Base-by-base conservation (phyloP, 2,888 invertebrate species). In the Drosophila testacea region DNA sequence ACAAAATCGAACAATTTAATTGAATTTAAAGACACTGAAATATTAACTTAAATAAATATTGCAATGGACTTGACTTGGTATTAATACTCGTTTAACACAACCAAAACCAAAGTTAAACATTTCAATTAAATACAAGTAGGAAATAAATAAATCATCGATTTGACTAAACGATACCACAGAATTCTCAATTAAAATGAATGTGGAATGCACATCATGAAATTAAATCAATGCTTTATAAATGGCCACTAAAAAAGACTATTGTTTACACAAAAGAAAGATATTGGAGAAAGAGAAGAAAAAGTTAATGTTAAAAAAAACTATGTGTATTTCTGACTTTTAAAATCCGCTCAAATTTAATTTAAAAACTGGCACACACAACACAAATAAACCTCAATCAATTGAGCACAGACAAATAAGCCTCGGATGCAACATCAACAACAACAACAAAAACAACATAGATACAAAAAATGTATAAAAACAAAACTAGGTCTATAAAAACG, bases 341-440 rank as follows among this genome's bases (percentile, higher is more conserved):
- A 84, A 88, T 75, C 76, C 78, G 72, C 78, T 78, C 78, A 88
- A 79, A 82, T 84, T 84, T 85, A 84, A 88, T 84, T 84, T 79
- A 73, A 84, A 84, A 84, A 72, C 61, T 62, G 46, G 60, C 68
- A 69, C 64, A 47, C 67, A 52, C 46, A 64, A 44, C 52, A 69
- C 78, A 80, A 81, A 80, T 73, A 81, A 73, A 71, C 78, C 78
- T 78, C 83, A 83, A 86, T 83, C 87, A 86, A 83, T 86, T 86
- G 83, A 70, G 83, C 87, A 67, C 87, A 83, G 83, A 76, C 83
- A 83, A 81, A 86, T 76, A 86, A 81, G 73, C 70, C 75, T 54
- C 68, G 50, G 52, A 67, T 79, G 74, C 67, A 76, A 62, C 69
- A 59, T 46, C 68, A 65, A 41, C 56, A 71, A 66, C 56, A 68